These are phyloP conservation scores for Loris lydekkerianus DNA, from an alignment of 2,797 vertebrate genomes.

Conservation along the genomic window DNA sequence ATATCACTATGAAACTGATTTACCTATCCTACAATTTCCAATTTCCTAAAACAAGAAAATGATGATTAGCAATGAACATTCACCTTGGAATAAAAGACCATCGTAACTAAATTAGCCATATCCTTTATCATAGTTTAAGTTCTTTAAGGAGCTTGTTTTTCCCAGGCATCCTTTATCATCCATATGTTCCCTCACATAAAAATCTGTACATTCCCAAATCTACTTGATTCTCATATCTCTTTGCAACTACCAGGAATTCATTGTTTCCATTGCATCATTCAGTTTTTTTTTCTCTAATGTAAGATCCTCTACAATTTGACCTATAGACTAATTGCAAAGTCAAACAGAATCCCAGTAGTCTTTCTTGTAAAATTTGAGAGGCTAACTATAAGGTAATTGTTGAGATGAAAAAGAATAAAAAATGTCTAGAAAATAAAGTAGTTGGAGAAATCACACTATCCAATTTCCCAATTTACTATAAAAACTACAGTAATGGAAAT, in stretches of 20 bases:
- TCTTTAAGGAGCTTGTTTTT: not conserved
- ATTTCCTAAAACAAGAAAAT: slow-evolving; percentile 2
- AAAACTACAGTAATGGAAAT: slow-evolving; percentile 6
- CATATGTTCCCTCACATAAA: not conserved
- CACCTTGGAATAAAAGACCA: not conserved
- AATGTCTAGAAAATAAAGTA: not conserved
- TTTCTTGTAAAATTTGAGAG: slow-evolving; percentile 10
- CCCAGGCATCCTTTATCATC: not conserved
- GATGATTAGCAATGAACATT: slow-evolving; percentile 7
- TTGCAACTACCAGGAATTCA: not conserved
- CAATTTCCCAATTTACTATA: not conserved
- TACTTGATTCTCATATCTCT: not conserved
- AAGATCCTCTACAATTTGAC: not conserved
- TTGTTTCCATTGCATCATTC: not conserved
- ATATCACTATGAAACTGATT: not conserved
- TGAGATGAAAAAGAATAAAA: slow-evolving; percentile 46
- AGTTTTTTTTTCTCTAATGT: not conserved
- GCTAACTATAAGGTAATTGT: not conserved
- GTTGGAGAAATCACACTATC: not conserved
- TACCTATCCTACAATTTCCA: not conserved
- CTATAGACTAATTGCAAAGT: not conserved
- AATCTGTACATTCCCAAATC: not conserved
- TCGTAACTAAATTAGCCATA: not conserved
- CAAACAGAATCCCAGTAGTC: not conserved
- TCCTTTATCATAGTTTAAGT: not conserved